Evolutionary conservation across 2,113 vertebrate genomes (phyloP).

Genomic region (Antechinus stuartii): DNA sequence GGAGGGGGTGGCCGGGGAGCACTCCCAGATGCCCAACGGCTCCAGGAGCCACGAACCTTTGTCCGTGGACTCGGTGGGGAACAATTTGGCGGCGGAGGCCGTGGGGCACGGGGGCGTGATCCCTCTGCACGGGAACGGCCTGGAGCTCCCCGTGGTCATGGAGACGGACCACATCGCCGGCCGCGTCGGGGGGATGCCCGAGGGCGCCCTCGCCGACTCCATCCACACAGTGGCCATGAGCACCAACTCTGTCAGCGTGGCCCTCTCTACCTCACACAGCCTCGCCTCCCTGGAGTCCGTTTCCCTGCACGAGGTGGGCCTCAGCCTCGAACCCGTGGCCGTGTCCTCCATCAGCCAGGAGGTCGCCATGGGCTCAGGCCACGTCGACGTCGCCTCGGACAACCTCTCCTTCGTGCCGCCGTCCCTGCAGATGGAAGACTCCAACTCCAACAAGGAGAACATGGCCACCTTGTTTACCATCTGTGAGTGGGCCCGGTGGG

Average conservation of each 20-base stretch:
- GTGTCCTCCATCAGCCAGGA: slow-evolving; percentile 95
- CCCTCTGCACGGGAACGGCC: slow-evolving; percentile 90
- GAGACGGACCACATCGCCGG: slow-evolving; percentile 92
- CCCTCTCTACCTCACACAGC: slow-evolving; percentile 93
- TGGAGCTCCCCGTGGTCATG: slow-evolving; percentile 97
- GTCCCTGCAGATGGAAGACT: slow-evolving; percentile 94
- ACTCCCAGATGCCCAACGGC: slow-evolving; percentile 88
- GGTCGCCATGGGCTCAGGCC: slow-evolving; percentile 91
- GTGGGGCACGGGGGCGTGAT: slow-evolving; percentile 92
- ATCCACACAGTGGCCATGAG: slow-evolving; percentile 93
- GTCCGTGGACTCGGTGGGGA: slow-evolving; percentile 85
- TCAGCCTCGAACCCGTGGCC: slow-evolving; percentile 93
- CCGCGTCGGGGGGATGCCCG: slow-evolving; percentile 85
- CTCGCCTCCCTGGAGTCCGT: slow-evolving; percentile 92
- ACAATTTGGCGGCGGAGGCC: slow-evolving; percentile 85
- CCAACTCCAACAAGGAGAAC: slow-evolving; percentile 96
- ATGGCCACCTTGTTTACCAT: slow-evolving; percentile 94
- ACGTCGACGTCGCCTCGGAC: slow-evolving; percentile 90
- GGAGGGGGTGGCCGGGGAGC: slow-evolving; percentile 91
- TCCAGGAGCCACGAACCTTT: slow-evolving; percentile 89
- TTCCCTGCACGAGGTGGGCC: slow-evolving; percentile 92
- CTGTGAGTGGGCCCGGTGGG: slow-evolving; percentile 88
- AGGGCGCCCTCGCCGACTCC: slow-evolving; percentile 89
- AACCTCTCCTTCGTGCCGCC: slow-evolving; percentile 95
- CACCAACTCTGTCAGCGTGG: slow-evolving; percentile 94